Evolutionary conservation across 2,113 vertebrate genomes (phyloP).

Genomic region (Dipodomys merriami): DNA sequence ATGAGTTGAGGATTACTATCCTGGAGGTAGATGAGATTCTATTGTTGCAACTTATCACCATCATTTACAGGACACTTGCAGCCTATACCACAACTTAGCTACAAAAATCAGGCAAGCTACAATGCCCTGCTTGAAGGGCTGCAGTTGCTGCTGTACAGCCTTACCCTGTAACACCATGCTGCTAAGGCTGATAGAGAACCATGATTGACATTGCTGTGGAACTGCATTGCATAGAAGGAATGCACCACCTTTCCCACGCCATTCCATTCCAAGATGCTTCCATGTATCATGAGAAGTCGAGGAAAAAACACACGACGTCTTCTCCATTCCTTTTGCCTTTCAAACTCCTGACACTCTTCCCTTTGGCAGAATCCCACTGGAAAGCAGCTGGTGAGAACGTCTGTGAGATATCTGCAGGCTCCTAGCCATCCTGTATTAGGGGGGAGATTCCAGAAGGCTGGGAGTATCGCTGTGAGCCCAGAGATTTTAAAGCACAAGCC

Average conservation of each 20-base stretch:
- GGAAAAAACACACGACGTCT: background rate
- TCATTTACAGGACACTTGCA: background rate
- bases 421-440: conserved; percentile 40
- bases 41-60: background rate
- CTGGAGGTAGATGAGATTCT: background rate
- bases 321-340: background rate
- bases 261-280: background rate
- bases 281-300: background rate
- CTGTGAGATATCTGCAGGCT: conserved; percentile 52
- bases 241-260: background rate
- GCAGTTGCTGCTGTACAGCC: background rate
- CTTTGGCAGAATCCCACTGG: conserved; percentile 56
- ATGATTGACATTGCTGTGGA: background rate
- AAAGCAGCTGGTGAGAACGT: conserved; percentile 62
- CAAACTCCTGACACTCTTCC: background rate
- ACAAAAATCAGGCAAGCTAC: background rate
- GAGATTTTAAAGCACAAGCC: conserved; percentile 47
- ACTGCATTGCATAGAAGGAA: too few relatives aligned
- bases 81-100: background rate
- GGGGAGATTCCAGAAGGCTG: conserved; percentile 69
- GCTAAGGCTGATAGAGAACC: background rate
- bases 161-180: background rate
- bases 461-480: conserved; percentile 5
- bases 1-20: background rate
- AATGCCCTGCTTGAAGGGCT: background rate